Evolutionary conservation across 1,140 invertebrate species (phyloP).

Genomic region (Dendroctonus ponderosae): DNA sequence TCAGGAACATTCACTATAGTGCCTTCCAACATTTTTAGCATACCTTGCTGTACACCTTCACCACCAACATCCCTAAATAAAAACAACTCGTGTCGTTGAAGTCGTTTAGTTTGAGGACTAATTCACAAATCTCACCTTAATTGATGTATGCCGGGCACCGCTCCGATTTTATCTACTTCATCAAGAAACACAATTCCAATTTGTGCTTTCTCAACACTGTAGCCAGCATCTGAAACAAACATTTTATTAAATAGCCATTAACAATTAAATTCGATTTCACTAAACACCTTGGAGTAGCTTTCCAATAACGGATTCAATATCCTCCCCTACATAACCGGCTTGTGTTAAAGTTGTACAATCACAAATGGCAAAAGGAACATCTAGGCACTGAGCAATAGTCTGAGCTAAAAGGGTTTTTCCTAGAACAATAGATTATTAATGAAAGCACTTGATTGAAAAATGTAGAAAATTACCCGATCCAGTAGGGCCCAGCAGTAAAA

Average conservation of each 20-base stretch:
- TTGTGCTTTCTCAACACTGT: conserved; percentile 90
- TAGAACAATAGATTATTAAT: conserved; percentile 41
- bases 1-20: conserved; percentile 98
- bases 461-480: conserved; percentile 77
- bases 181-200: conserved; percentile 99
- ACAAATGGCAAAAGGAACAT: conserved; percentile 99
- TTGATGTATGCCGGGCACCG: conserved; percentile 95
- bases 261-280: conserved; percentile 2
- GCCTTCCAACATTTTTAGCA: conserved; percentile 98
- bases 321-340: conserved; percentile 99
- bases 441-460: not conserved
- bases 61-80: conserved; percentile 49
- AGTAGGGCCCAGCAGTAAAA: conserved; percentile 93
- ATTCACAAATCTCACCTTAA: conserved; percentile 76
- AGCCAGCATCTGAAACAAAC: conserved; percentile 64
- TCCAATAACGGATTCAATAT: conserved; percentile 98
- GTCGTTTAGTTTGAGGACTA: conserved; percentile 63
- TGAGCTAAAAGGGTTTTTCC: conserved; percentile 96
- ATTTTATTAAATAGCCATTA: not conserved
- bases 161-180: conserved; percentile 99
- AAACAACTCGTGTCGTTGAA: not conserved
- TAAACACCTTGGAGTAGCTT: conserved; percentile 78
- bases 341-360: conserved; percentile 99
- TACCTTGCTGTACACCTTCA: conserved; percentile 98
- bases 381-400: conserved; percentile 91